These are phyloP conservation scores for Ellobium chinense DNA, from an alignment of 2,888 invertebrate genomes.

Conservation along the genomic window DNA sequence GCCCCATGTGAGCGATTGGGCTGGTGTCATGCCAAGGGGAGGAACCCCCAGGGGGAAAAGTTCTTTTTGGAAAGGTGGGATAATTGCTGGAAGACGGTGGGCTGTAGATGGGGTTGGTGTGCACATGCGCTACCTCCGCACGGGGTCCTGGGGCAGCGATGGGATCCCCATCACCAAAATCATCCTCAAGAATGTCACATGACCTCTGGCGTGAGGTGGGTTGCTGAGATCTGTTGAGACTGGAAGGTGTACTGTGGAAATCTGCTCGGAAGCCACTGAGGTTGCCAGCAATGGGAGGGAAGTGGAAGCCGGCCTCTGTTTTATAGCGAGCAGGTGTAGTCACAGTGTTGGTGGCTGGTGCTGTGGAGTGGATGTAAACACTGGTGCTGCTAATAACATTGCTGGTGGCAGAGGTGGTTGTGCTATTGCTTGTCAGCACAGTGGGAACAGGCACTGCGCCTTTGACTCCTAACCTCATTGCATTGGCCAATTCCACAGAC, in stretches of 20 bases:
- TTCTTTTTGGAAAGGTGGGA: background rate
- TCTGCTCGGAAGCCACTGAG: background rate
- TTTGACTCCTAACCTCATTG: background rate
- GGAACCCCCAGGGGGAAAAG: background rate
- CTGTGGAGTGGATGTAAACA: background rate
- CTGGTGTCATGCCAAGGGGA: background rate
- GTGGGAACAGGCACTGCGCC: background rate
- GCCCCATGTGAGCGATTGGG: background rate
- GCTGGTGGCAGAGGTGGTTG: background rate
- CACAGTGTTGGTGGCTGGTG: background rate
- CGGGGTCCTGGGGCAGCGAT: background rate
- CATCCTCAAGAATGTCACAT: conserved; percentile 40
- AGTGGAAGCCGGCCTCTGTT: background rate
- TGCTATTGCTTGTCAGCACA: background rate
- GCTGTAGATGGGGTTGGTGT: background rate
- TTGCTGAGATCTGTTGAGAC: background rate
- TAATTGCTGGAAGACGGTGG: background rate
- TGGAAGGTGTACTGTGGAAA: background rate
- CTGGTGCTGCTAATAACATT: background rate
- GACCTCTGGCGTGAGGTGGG: conserved; percentile 24
- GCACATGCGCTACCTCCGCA: background rate
- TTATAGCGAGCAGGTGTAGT: conserved; percentile 3
- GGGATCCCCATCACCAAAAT: background rate
- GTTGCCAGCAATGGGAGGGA: conserved; percentile 22
- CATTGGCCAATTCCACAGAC: conserved; percentile 43